phyloP scores from a whole-genome alignment of 2,797 vertebrate genomes.

The Macrochelys suwanniensis region DNA sequence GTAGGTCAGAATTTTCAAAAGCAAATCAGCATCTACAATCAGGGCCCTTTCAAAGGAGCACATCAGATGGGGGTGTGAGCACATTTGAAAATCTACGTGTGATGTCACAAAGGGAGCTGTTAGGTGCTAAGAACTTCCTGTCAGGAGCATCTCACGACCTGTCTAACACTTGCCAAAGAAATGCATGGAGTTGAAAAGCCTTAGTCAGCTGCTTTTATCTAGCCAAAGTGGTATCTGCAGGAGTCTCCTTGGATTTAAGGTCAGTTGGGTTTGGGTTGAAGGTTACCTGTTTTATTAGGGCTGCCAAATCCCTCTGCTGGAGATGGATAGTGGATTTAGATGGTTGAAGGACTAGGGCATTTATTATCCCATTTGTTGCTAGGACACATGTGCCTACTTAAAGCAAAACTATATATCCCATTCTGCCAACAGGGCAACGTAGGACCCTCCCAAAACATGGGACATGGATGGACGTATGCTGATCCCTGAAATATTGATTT shows the following conservation, averaged over 20 bases:
- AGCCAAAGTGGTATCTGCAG: background rate
- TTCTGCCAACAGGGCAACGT: fast-evolving
- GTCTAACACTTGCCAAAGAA: background rate
- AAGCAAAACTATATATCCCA: background rate
- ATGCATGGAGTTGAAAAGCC: background rate
- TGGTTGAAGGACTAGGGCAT: background rate
- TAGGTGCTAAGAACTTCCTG: background rate
- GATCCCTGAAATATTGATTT: background rate
- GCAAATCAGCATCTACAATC: background rate
- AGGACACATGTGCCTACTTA: background rate
- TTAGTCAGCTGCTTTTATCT: background rate
- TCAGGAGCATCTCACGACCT: background rate
- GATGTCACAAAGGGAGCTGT: background rate
- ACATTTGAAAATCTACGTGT: background rate
- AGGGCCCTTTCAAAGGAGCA: background rate
- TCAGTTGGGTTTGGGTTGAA: background rate
- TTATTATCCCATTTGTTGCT: background rate
- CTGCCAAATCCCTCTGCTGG: background rate
- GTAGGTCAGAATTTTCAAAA: background rate
- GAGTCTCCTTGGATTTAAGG: background rate
- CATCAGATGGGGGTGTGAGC: background rate
- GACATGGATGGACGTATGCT: background rate
- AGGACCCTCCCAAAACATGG: background rate
- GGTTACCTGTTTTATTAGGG: background rate
- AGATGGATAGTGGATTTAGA: background rate